A percentile compares a stretch with the other conserved stretches of the same genome.
phyloP scores from a whole-genome alignment of 2,888 invertebrate genomes.

The Amphipoea lucens region DNA sequence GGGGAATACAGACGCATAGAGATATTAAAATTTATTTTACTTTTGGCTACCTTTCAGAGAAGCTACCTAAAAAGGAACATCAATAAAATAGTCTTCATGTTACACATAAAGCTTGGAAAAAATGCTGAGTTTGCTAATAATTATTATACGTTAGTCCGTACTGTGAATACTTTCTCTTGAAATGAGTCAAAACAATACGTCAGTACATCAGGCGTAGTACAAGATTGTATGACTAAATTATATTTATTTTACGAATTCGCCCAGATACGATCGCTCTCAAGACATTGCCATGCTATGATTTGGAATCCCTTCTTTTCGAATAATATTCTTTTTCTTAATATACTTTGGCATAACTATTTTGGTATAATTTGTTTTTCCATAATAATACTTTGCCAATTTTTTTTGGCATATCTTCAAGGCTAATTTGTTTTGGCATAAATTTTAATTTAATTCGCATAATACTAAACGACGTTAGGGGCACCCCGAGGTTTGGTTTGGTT shows the following conservation, averaged over 20 bases:
- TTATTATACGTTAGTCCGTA: background rate
- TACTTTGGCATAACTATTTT: too few relatives aligned
- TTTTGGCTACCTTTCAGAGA: background rate
- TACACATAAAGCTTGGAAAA: background rate
- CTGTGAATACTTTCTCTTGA: constrained; percentile 1
- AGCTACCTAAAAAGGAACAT: background rate
- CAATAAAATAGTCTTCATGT: background rate
- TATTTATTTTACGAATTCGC: constrained; percentile 21
- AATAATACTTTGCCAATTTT: too few relatives aligned
- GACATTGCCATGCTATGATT: constrained; percentile 41
- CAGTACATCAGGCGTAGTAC: background rate
- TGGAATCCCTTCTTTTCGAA: background rate
- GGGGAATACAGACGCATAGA: background rate
- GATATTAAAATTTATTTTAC: background rate
- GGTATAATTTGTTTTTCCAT: too few relatives aligned
- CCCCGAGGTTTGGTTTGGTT: too few relatives aligned
- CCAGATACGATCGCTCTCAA: constrained; percentile 39
- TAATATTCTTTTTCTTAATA: too few relatives aligned
- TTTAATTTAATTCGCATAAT: too few relatives aligned
- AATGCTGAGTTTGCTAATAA: background rate
- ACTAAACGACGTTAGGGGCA: too few relatives aligned
- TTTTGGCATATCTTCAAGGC: too few relatives aligned
- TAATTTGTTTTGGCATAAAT: too few relatives aligned
- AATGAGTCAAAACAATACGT: constrained; percentile 9
- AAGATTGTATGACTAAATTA: constrained; percentile 14